phyloP scores from a whole-genome alignment of 2,113 vertebrate species.

The Rhombomys opimus region DNA sequence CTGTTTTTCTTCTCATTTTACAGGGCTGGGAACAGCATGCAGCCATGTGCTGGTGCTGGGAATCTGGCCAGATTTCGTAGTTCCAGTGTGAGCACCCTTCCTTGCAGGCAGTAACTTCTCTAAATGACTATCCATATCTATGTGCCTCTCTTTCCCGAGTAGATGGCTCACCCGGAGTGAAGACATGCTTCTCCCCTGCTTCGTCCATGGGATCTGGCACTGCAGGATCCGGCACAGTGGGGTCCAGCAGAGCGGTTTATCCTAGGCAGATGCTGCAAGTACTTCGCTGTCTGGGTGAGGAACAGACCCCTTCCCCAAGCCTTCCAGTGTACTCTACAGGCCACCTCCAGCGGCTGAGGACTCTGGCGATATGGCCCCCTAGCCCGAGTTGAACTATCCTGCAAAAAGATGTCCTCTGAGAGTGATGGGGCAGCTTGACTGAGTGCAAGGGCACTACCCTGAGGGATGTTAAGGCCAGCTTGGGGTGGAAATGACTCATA shows the following conservation, averaged over 20 bases:
- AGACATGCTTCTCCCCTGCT: neutral
- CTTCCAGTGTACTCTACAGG: neutral
- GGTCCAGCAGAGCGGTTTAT: neutral
- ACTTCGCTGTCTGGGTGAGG: neutral
- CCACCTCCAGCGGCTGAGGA: too few relatives aligned
- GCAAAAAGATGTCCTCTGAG: neutral
- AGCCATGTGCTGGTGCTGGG: neutral
- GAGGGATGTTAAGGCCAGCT: neutral
- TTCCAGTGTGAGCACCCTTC: neutral
- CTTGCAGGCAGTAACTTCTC: neutral
- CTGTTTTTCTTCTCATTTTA: neutral
- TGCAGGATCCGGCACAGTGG: too few relatives aligned
- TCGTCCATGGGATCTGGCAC: neutral
- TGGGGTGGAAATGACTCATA: neutral
- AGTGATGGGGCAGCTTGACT: accelerated
- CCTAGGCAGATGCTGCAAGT: neutral
- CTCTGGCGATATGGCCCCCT: neutral
- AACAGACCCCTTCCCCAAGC: neutral
- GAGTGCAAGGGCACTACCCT: neutral
- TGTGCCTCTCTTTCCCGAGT: neutral
- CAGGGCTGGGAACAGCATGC: neutral
- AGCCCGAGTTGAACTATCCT: too few relatives aligned
- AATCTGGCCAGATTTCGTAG: neutral
- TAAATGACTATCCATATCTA: neutral
- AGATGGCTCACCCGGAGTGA: neutral